Conservation (phyloP, 2,797 vertebrate genomes). For the Mareca penelope region DNA sequence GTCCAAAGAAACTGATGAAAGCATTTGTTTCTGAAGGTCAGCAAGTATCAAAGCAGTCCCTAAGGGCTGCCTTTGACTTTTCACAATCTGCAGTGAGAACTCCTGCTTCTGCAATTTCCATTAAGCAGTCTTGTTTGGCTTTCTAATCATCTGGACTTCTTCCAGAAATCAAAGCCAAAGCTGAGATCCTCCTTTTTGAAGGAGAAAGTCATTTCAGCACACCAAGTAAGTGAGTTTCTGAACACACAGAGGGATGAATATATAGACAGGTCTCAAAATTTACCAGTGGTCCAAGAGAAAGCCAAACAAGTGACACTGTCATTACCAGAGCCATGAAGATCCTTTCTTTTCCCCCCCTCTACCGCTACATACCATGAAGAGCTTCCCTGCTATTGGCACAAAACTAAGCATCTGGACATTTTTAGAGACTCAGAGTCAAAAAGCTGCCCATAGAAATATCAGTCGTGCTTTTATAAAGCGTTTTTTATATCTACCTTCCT, state of each 20-base stretch:
- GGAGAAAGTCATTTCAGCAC: background rate
- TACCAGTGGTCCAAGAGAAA: background rate
- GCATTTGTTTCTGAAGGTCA: conserved; percentile 58
- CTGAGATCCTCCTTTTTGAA: conserved; percentile 22
- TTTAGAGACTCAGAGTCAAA: background rate
- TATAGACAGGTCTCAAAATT: background rate
- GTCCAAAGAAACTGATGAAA: background rate
- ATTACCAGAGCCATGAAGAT: background rate
- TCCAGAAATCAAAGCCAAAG: conserved; percentile 55
- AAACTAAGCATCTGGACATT: background rate
- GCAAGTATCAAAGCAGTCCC: conserved; percentile 40
- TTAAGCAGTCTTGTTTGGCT: conserved; percentile 57
- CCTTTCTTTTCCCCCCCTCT: background rate
- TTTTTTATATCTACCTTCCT: background rate
- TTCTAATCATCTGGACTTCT: conserved; percentile 56
- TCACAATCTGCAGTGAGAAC: conserved; percentile 33
- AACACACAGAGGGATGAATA: background rate
- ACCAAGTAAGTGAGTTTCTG: background rate
- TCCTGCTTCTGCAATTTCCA: conserved; percentile 50
- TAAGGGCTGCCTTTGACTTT: conserved; percentile 43
- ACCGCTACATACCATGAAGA: background rate
- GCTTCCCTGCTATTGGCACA: background rate
- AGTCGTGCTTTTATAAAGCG: background rate
- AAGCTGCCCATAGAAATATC: background rate
- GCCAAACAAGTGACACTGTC: background rate